These are phyloP conservation scores for Chionodraco myersi DNA, from an alignment of 2,113 vertebrate genomes.

Conservation along the genomic window DNA sequence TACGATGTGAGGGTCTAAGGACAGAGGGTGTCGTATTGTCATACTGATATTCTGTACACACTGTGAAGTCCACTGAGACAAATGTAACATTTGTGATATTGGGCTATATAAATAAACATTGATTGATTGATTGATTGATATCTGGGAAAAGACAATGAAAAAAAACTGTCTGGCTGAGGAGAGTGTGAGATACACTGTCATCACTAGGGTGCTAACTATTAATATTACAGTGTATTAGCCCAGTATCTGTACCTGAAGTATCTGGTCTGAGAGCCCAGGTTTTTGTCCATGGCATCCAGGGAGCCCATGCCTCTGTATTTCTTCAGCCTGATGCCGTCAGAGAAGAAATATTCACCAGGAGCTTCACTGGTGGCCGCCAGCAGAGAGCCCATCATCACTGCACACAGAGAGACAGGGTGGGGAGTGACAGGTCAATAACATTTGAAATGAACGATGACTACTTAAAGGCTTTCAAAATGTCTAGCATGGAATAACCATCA, in stretches of 20 bases:
- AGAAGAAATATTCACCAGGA: slow-evolving; percentile 98
- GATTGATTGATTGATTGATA: background rate
- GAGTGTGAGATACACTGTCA: background rate
- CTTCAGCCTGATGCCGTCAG: slow-evolving; percentile 96
- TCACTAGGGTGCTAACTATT: background rate
- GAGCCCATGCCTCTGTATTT: slow-evolving; percentile 99
- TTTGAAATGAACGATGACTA: background rate
- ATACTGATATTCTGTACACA: too few species aligned
- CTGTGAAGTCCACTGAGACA: too few species aligned
- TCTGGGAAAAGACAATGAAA: background rate
- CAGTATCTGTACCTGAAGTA: slow-evolving; percentile 91
- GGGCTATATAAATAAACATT: too few species aligned
- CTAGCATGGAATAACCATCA: background rate
- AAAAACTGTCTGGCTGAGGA: too few species aligned
- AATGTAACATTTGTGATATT: too few species aligned
- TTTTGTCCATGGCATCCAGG: slow-evolving; percentile 98
- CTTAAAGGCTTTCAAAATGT: background rate
- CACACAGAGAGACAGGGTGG: background rate
- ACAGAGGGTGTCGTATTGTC: too few species aligned
- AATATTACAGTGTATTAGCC: background rate
- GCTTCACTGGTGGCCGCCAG: slow-evolving; percentile 96
- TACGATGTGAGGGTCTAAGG: too few species aligned
- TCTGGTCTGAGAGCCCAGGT: slow-evolving; percentile 95
- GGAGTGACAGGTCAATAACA: too few species aligned
- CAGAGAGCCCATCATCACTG: slow-evolving; percentile 99